Percentiles rank a stretch among this genome's conserved stretches.
phyloP scores from a whole-genome alignment of 2,797 vertebrate genomes.

The Coluber constrictor region DNA sequence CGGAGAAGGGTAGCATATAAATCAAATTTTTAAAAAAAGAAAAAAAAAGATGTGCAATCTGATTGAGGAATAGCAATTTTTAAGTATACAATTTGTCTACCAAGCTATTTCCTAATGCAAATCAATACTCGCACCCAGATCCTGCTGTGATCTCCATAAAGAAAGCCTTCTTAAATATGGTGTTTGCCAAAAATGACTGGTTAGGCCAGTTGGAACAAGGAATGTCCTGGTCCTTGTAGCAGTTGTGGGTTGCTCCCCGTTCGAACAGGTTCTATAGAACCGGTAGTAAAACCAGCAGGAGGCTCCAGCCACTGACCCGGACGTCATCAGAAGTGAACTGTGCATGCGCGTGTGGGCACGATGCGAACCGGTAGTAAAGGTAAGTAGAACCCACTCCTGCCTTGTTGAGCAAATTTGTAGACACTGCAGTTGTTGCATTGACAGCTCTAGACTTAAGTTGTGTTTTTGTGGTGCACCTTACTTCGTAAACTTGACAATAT shows the following conservation, averaged over 20 bases:
- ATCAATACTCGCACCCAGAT: background rate
- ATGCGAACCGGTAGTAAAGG: too few species aligned
- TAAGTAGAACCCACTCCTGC: too few species aligned
- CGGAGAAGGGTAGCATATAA: too few species aligned
- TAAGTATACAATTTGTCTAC: background rate
- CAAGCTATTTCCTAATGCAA: background rate
- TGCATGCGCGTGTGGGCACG: accelerated
- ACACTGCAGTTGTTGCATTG: background rate
- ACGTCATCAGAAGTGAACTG: too few species aligned
- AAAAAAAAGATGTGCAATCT: background rate
- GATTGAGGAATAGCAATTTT: background rate
- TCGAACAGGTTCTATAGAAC: too few species aligned
- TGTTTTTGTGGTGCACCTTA: background rate
- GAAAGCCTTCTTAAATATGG: background rate
- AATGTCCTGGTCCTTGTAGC: background rate
- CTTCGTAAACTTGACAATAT: background rate
- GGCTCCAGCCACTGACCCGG: too few species aligned
- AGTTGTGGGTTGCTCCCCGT: too few species aligned
- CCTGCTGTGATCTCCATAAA: background rate
- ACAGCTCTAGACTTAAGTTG: background rate
- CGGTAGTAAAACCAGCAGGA: too few species aligned
- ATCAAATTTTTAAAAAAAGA: too few species aligned
- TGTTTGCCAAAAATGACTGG: background rate
- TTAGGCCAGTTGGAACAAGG: background rate
- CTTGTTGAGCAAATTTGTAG: background rate